Base-by-base conservation (phyloP, 2,113 vertebrate genomes). In the Setophaga coronata region DNA sequence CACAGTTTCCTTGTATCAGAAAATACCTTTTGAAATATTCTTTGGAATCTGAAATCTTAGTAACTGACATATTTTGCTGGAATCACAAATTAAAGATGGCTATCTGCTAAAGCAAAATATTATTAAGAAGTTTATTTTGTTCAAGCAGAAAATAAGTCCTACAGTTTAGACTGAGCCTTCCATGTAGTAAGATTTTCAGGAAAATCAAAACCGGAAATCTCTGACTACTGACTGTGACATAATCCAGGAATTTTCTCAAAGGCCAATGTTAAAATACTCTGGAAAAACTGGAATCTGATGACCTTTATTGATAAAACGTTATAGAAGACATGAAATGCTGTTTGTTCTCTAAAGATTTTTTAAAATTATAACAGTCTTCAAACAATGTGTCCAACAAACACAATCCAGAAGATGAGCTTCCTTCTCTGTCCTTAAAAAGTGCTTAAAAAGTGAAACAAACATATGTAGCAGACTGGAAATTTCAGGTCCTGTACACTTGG, bases 1-100 rank as follows among this genome's bases (percentile, higher is more conserved):
- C 38, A 64, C 2, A 8, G 21, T 65, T 89, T 73, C 23, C 12
- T 34, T 26, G 7, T 26, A 57, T 65, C 40, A 88, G 69, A 58
- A 65, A 89, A 36, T 42, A 60, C 17, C 6, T 95, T 45, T 50
- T 28, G 65, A 95, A 79, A 57, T 80, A 62, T 45, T 34, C 3
- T 67, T 87, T 80, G 74, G 88, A 95, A 74, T 79, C 62, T 76
- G 48, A 78, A 67, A 25, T 66, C 7, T n/a, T 23, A 57, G 43
- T 53, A 77, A 64, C 10, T 80, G 20, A 14, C 20, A 4, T 67
- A 65, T 31, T 80, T 78, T 10, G 8, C 33, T 57, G 56, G 48
- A 89, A 60, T 47, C 18, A 69, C 14, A 66, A 89, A 38, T 42
- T 89, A 51, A 87, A 94, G 9, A 91, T 81, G 6, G 51, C 20